Conservation (phyloP, 2,797 vertebrate species). For the Rhodeus uyekii region DNA sequence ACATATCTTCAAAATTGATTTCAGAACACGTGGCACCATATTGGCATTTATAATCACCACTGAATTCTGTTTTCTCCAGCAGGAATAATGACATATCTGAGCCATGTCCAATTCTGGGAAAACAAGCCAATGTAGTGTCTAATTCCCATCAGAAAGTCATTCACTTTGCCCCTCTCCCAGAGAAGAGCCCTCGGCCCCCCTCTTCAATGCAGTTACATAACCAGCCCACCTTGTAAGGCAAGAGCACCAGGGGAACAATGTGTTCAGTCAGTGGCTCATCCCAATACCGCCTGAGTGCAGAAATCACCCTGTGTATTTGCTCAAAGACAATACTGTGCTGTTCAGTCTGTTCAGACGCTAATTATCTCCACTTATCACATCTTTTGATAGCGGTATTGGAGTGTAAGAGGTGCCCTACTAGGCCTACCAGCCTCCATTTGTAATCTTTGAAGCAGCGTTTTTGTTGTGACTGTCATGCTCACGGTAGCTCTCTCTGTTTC, state of each 20-base stretch:
- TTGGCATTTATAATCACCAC: neutral
- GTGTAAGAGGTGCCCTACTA: neutral
- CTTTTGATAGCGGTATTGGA: neutral
- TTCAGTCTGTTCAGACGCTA: conserved; percentile 64
- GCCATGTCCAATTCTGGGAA: conserved; percentile 61
- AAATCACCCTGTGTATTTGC: conserved; percentile 53
- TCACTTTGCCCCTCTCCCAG: conserved; percentile 65
- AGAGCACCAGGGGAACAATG: conserved; percentile 59
- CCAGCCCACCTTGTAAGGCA: conserved; percentile 74
- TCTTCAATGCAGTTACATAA: conserved; percentile 66
- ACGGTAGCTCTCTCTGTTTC: neutral
- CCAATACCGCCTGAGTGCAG: conserved; percentile 54
- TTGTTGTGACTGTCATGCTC: neutral
- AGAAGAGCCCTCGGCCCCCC: conserved; percentile 61
- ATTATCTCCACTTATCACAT: conserved; percentile 31
- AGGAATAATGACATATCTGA: conserved; percentile 66
- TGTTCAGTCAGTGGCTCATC: conserved; percentile 69
- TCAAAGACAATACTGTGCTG: conserved; percentile 61
- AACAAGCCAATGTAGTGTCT: conserved; percentile 64
- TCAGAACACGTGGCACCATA: neutral
- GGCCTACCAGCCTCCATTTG: neutral
- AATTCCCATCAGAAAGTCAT: conserved; percentile 69
- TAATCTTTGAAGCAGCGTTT: neutral
- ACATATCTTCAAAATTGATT: no score
- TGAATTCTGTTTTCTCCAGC: conserved; percentile 43